A percentile compares a stretch with the other conserved stretches of the same genome.
These are phyloP conservation scores for Pseudococcus longispinus DNA, from an alignment of 2,888 invertebrate species.

Conservation along the genomic window DNA sequence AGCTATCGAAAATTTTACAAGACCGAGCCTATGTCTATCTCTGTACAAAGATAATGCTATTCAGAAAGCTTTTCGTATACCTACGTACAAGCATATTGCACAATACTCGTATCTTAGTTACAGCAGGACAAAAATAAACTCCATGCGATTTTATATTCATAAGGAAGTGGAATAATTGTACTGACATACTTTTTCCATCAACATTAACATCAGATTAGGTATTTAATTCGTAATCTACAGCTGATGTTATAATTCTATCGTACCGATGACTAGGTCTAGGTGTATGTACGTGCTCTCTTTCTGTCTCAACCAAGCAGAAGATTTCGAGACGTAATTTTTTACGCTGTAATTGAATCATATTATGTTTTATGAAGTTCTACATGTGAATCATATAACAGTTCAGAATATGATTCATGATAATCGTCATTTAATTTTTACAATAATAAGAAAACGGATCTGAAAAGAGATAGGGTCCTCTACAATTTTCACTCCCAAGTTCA, in stretches of 20 bases:
- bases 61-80: background rate
- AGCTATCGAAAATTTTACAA: background rate
- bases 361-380: too few relatives aligned
- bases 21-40: background rate
- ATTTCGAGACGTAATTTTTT: background rate
- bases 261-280: background rate
- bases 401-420: too few relatives aligned
- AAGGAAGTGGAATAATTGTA: slow-evolving; percentile 5
- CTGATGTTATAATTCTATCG: background rate
- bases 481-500: too few relatives aligned
- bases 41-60: background rate
- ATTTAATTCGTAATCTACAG: background rate
- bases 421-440: too few relatives aligned
- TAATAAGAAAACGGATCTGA: too few relatives aligned
- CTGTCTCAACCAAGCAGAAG: background rate
- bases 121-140: slow-evolving; percentile 6
- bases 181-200: slow-evolving; percentile 43
- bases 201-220: slow-evolving; percentile 27
- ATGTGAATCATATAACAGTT: too few relatives aligned
- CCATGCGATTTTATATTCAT: background rate
- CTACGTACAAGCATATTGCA: background rate
- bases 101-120: background rate
- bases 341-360: too few relatives aligned
- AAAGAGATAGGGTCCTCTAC: too few relatives aligned
- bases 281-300: background rate